These are phyloP conservation scores for Diceros bicornis DNA, from an alignment of 2,797 vertebrate species.

Conservation along the genomic window DNA sequence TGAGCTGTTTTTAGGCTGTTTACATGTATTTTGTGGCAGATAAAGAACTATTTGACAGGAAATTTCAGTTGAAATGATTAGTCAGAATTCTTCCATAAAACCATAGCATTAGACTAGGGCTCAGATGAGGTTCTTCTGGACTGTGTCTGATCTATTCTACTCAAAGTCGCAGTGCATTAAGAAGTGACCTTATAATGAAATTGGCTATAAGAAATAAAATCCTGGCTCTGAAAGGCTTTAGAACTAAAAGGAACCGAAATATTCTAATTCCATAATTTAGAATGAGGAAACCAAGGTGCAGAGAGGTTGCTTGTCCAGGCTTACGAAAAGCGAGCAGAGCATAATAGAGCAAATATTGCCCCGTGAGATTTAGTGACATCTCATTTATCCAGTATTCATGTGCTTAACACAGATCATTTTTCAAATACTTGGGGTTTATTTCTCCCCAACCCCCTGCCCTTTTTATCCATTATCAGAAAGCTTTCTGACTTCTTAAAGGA, in stretches of 20 bases:
- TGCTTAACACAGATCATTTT: background rate
- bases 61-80: background rate
- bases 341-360: background rate
- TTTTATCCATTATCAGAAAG: background rate
- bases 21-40: background rate
- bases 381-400: background rate
- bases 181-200: background rate
- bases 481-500: background rate
- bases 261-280: background rate
- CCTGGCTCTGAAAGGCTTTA: background rate
- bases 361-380: background rate
- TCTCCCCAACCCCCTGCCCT: background rate
- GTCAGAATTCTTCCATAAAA: background rate
- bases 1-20: constrained; percentile 13
- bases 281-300: background rate
- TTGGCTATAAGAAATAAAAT: background rate
- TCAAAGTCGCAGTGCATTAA: background rate
- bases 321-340: background rate
- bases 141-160: background rate
- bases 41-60: background rate
- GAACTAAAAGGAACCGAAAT: background rate
- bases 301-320: background rate
- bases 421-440: background rate
- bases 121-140: background rate
- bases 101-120: background rate